phyloP scores from a whole-genome alignment of 2,113 vertebrate species.

The Nanger granti region DNA sequence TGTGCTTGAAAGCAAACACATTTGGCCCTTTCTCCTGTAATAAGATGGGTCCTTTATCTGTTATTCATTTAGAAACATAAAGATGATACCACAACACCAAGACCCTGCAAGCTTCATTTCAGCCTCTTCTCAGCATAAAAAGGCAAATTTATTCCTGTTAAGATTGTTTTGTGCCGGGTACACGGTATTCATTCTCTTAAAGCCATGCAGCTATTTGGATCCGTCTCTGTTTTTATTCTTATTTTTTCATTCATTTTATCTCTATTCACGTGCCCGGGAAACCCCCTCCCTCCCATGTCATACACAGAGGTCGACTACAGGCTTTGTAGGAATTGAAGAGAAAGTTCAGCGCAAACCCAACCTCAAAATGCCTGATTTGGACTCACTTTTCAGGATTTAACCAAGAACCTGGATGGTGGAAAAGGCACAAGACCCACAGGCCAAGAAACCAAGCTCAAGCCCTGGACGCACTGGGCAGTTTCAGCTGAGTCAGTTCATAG shows the following conservation, averaged over 20 bases:
- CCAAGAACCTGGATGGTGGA: background rate
- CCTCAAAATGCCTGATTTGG: background rate
- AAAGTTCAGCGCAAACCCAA: background rate
- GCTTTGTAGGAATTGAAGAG: background rate
- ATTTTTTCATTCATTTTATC: constrained; percentile 25
- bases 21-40: constrained; percentile 73
- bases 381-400: background rate
- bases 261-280: background rate
- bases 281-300: background rate
- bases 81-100: constrained; percentile 68
- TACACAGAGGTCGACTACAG: background rate
- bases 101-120: constrained; percentile 66
- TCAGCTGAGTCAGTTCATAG: background rate
- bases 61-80: constrained; percentile 74
- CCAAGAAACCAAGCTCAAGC: background rate
- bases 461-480: background rate
- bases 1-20: constrained; percentile 68
- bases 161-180: constrained; percentile 50
- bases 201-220: background rate
- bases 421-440: background rate
- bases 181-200: constrained; percentile 47
- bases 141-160: constrained; percentile 63
- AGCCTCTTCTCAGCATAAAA: constrained; percentile 61
- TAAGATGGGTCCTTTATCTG: constrained; percentile 74
- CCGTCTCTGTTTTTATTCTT: constrained; percentile 33